Percentiles rank a stretch among this genome's conserved stretches.
Conservation (phyloP, 2,888 invertebrate genomes). For the Liposcelis brunnea region DNA sequence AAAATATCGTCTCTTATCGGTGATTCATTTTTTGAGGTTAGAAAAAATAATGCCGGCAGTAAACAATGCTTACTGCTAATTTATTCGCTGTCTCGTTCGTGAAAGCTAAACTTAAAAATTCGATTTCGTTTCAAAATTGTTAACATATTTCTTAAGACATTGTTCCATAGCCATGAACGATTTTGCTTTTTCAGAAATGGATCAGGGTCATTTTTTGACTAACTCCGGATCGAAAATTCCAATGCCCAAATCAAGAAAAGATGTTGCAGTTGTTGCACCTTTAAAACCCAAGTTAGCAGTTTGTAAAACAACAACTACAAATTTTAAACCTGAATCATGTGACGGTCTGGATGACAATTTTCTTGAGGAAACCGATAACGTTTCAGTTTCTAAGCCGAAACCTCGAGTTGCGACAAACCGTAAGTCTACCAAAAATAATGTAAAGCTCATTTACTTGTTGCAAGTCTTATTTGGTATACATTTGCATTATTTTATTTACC, state of each 20-base stretch:
- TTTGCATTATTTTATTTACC: too few species aligned
- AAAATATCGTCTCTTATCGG: too few species aligned
- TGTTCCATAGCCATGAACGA: not conserved
- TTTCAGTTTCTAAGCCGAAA: not conserved
- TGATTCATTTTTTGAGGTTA: too few species aligned
- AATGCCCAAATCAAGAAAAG: not conserved
- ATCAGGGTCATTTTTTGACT: constrained; percentile 2
- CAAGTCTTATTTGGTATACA: not conserved
- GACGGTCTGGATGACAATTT: too few species aligned
- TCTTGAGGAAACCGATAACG: not conserved
- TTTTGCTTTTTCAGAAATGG: not conserved
- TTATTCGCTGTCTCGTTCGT: too few species aligned
- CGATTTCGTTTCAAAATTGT: not conserved
- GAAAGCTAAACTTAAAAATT: too few species aligned
- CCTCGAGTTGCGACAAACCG: too few species aligned
- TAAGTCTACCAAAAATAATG: too few species aligned
- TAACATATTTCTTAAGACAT: not conserved
- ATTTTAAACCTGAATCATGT: not conserved
- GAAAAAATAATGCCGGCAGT: too few species aligned
- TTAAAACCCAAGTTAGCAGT: not conserved
- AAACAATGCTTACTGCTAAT: too few species aligned
- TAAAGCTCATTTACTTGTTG: not conserved
- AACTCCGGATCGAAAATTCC: constrained; percentile 6
- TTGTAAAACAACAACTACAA: not conserved
- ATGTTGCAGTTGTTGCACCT: not conserved